These are phyloP conservation scores for Ostrea denselamellosa DNA, from an alignment of 1,140 invertebrate species.

Conservation along the genomic window DNA sequence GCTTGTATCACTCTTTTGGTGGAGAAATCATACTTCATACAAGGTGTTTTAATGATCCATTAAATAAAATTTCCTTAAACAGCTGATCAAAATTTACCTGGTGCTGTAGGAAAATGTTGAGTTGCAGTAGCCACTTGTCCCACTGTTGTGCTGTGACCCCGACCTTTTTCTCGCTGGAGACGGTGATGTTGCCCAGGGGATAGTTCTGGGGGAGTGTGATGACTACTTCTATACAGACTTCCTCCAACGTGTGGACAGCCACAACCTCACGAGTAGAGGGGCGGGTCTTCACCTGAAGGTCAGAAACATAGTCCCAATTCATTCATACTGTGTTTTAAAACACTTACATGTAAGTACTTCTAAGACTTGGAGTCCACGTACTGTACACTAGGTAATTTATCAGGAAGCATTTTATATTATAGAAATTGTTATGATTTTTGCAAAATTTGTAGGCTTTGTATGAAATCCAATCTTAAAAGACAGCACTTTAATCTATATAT, in stretches of 20 bases:
- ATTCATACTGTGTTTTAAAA: not conserved
- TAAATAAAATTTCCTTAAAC: too few species aligned
- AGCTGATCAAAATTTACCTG: conserved; percentile 81
- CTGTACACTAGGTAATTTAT: too few species aligned
- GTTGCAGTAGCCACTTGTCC: conserved; percentile 88
- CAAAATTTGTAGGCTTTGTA: too few species aligned
- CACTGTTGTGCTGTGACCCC: conserved; percentile 83
- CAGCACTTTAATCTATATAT: too few species aligned
- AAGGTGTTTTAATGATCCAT: too few species aligned
- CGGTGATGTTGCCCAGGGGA: conserved; percentile 86
- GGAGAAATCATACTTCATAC: too few species aligned
- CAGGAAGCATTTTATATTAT: too few species aligned
- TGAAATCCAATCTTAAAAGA: too few species aligned
- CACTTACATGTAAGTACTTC: too few species aligned
- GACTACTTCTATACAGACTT: conserved; percentile 88
- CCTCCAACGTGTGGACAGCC: conserved; percentile 89
- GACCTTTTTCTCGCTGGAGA: conserved; percentile 85
- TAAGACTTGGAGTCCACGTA: too few species aligned
- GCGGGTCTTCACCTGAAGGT: conserved; percentile 85
- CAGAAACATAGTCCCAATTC: conserved; percentile 34
- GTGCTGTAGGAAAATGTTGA: conserved; percentile 89
- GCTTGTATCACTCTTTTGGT: too few species aligned
- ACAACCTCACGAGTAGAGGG: conserved; percentile 86
- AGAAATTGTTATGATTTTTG: too few species aligned
- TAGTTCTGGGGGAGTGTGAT: conserved; percentile 89